Evolutionary conservation across 2,888 invertebrate species (phyloP).

Genomic region (Clitarchus hookeri): DNA sequence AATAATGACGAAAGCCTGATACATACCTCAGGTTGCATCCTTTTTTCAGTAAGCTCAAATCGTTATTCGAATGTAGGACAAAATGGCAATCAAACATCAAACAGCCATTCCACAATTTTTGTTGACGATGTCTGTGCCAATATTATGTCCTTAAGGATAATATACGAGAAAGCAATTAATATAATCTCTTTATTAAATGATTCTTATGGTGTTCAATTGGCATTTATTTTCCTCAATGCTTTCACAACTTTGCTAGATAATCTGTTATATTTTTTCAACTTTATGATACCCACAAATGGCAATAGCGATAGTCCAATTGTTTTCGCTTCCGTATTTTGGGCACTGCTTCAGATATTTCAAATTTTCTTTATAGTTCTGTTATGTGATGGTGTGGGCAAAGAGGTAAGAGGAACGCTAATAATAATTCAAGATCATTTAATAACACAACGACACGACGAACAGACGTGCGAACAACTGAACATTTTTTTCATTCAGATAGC

Average conservation of each 20-base stretch:
- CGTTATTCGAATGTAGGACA: no score
- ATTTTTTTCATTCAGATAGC: neutral
- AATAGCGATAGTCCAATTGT: no score
- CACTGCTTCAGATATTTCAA: neutral
- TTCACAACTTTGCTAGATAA: neutral
- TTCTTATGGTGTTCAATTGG: neutral
- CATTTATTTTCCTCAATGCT: neutral
- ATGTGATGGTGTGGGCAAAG: neutral
- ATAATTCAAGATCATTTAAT: neutral
- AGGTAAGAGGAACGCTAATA: neutral
- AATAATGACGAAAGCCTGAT: neutral
- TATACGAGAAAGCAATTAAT: neutral
- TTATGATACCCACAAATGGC: no score
- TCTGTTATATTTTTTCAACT: neutral
- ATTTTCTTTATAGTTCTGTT: neutral
- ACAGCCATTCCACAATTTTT: no score
- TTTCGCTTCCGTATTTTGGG: neutral
- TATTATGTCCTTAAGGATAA: neutral
- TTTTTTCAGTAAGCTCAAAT: no score
- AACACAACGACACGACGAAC: neutral
- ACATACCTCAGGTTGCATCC: neutral
- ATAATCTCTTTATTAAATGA: neutral
- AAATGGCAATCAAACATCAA: no score
- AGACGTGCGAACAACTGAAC: neutral
- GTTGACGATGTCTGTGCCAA: no score